Conservation (phyloP, 2,888 invertebrate genomes). For the Temnothorax ravouxi region DNA sequence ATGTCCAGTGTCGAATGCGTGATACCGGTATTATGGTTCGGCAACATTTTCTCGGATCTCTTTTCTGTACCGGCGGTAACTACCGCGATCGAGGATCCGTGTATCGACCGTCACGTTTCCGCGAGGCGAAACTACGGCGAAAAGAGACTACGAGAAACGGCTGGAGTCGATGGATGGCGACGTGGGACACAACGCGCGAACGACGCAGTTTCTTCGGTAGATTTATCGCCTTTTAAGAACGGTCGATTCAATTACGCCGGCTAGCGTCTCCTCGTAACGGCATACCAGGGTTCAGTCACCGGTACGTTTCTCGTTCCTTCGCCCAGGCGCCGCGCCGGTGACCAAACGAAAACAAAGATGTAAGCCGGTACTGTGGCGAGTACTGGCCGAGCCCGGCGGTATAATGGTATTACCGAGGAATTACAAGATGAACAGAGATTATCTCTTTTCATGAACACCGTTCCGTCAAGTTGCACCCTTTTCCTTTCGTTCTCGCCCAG, state of each 20-base stretch:
- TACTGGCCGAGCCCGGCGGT: constrained; percentile 68
- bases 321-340: constrained; percentile 31
- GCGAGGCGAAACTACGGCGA: constrained; percentile 12
- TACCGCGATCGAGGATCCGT: constrained; percentile 51
- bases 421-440: constrained; percentile 82
- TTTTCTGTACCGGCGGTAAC: not conserved
- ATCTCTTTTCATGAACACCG: constrained; percentile 74
- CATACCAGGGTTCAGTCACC: constrained; percentile 51
- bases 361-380: constrained; percentile 76
- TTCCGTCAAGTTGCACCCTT: constrained; percentile 45
- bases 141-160: constrained; percentile 36
- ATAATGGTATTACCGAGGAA: constrained; percentile 80
- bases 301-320: constrained; percentile 23
- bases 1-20: constrained; percentile 4
- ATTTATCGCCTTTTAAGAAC: constrained; percentile 75
- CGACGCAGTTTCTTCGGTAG: constrained; percentile 58
- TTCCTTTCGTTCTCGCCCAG: constrained; percentile 55
- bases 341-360: constrained; percentile 78
- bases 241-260: constrained; percentile 74
- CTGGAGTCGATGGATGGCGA: constrained; percentile 68
- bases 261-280: constrained; percentile 57
- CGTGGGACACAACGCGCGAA: constrained; percentile 63
- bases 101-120: constrained; percentile 66
- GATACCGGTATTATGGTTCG: not conserved
- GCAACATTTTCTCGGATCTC: constrained; percentile 22